Percentiles rank a stretch among this genome's conserved stretches.
Conservation (phyloP, 2,888 invertebrate species). For the Apotomis turbidana region DNA sequence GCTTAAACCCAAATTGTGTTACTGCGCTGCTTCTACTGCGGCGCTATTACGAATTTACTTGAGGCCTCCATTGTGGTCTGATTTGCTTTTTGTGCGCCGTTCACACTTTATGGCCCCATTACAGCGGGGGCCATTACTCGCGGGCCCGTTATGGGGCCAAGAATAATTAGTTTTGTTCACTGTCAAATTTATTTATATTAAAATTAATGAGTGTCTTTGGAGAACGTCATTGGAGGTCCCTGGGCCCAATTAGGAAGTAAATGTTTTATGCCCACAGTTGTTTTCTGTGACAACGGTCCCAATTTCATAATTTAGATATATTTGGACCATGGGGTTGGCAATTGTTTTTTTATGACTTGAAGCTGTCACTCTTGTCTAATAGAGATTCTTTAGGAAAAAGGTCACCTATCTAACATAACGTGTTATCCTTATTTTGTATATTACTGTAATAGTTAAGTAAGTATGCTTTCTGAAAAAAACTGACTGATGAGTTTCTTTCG, state of each 20-base stretch:
- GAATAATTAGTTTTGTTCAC: conserved; percentile 12
- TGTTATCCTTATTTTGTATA: too few species aligned
- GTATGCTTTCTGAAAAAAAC: too few species aligned
- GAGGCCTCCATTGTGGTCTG: conserved; percentile 35
- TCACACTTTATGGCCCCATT: conserved; percentile 29
- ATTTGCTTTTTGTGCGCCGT: conserved; percentile 35
- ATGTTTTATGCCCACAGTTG: neutral
- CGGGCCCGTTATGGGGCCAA: neutral
- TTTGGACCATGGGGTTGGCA: too few species aligned
- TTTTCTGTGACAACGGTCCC: neutral
- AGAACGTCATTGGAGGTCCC: neutral
- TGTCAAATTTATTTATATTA: conserved; percentile 10
- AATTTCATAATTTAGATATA: too few species aligned
- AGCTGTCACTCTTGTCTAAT: too few species aligned
- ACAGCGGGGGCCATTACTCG: conserved; percentile 16
- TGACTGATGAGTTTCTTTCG: too few species aligned
- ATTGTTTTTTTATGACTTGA: too few species aligned
- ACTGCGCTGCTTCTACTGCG: conserved; percentile 19
- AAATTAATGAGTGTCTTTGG: conserved; percentile 5
- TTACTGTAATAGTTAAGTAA: too few species aligned
- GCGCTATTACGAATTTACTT: conserved; percentile 39
- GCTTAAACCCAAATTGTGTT: neutral
- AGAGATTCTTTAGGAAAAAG: too few species aligned
- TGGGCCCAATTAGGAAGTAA: neutral
- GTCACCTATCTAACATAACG: too few species aligned